phyloP scores from a whole-genome alignment of 2,113 vertebrate genomes.

The Brachyhypopomus occidentalis region DNA sequence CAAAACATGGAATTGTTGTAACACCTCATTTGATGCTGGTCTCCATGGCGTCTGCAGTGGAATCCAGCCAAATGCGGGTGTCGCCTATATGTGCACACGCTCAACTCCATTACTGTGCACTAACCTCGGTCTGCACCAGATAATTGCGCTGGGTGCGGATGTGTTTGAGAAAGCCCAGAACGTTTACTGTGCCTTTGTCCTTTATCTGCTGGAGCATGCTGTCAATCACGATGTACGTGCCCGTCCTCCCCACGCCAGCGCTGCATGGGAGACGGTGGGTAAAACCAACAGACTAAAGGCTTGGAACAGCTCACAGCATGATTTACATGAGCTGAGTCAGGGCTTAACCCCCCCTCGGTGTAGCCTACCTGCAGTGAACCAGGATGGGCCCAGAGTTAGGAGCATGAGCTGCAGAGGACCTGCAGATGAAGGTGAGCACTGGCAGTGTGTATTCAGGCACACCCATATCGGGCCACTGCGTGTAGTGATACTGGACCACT shows the following conservation, averaged over 20 bases:
- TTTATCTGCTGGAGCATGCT: conserved; percentile 99
- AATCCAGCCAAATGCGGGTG: too few species aligned
- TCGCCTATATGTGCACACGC: neutral
- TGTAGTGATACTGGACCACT: conserved; percentile 96
- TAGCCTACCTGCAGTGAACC: conserved; percentile 93
- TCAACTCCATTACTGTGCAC: conserved; percentile 19
- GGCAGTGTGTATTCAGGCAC: conserved; percentile 96
- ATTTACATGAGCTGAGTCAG: neutral
- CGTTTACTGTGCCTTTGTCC: conserved; percentile 98
- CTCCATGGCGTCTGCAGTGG: too few species aligned
- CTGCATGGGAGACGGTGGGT: conserved; percentile 65
- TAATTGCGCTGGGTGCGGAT: conserved; percentile 99
- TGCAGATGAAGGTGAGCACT: conserved; percentile 93
- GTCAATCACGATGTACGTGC: conserved; percentile 99
- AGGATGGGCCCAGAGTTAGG: conserved; percentile 88
- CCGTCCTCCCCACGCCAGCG: conserved; percentile 95
- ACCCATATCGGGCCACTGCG: conserved; percentile 99
- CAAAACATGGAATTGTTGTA: too few species aligned
- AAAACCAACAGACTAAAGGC: conserved; percentile 40
- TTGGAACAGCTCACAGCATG: neutral
- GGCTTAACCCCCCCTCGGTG: neutral
- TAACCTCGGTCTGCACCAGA: conserved; percentile 99
- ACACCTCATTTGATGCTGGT: too few species aligned
- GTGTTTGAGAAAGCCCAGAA: conserved; percentile 98
- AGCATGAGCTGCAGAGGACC: conserved; percentile 85